Base-by-base conservation (phyloP, 2,888 invertebrate species). In the Argynnis bischoffii region DNA sequence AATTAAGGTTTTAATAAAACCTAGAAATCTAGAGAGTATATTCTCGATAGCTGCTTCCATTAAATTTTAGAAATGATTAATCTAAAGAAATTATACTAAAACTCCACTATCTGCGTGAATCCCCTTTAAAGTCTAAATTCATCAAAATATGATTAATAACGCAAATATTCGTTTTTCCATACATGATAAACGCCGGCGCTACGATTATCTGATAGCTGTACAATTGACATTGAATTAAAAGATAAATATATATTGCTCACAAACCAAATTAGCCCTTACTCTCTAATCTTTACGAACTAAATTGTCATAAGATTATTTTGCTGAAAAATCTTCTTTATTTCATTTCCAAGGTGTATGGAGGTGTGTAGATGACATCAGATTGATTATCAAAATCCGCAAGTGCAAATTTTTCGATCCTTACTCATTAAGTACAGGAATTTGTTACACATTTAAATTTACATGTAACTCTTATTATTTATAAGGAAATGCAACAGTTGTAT, bases 171-270 rank as follows among this genome's bases (percentile, higher is more conserved):
- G 21, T 48, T 48, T 48, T 48, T 60, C 18, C 11, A 26, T 66
- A 51, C 48, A 15, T 66, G 73, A 77, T 79, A 76, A 75, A 60
- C 64, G 55, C 59, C 63, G 78, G 78, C 79, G 77, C 77, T 75
- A 69, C 47, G 56, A 66, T 72, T 66, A 76, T 74, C 74, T 55
- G 47, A 60, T 53, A 57, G 59, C 15, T 11, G 21, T 21, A 21
- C 41, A 35, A 47, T 53, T 16, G 55, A 53, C 55, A 15, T 16
- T 18, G 31, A 14, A 54, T 21, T 59, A 3, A 48, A 4, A 47
- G 18, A 48, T 51, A 57, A 16, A 54, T 8, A 61, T 50, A 16
- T 21, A 21, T 47, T 6, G 21, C 18, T 41, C 50, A 55, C 50
- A 55, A 31, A 35, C 11, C 51, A 64, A 51, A 59, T 3, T 69